Evolutionary conservation across 2,888 invertebrate genomes (phyloP).

Genomic region (Meganola albula): DNA sequence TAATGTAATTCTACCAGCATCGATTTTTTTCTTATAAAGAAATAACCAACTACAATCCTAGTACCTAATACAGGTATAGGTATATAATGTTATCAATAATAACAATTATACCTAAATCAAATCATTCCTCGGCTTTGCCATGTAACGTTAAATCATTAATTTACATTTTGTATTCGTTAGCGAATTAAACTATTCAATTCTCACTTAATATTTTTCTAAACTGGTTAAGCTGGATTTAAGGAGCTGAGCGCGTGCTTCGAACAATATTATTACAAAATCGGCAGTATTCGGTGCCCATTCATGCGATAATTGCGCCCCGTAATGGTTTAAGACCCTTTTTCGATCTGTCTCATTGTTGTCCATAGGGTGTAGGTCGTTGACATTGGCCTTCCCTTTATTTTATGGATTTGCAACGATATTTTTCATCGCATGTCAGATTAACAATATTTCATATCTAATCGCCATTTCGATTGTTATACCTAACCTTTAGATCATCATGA

Average conservation of each 20-base stretch:
- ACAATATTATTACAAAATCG: constrained; percentile 45
- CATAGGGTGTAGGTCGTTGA: constrained; percentile 71
- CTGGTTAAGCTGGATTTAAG: constrained; percentile 34
- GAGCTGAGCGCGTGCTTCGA: constrained; percentile 38
- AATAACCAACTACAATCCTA: too few relatives aligned
- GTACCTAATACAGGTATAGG: too few relatives aligned
- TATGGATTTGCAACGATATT: constrained; percentile 62
- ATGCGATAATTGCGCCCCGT: constrained; percentile 61
- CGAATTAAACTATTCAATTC: constrained; percentile 19
- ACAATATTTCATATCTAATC: constrained; percentile 61
- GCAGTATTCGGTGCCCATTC: constrained; percentile 54
- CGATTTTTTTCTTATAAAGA: too few relatives aligned
- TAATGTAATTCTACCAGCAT: too few relatives aligned
- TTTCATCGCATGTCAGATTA: constrained; percentile 62
- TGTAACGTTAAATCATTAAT: too few relatives aligned
- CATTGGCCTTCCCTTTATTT: constrained; percentile 67
- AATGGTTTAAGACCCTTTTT: constrained; percentile 67
- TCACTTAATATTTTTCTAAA: constrained; percentile 24
- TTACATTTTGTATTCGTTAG: constrained; percentile 13
- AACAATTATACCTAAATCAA: too few relatives aligned
- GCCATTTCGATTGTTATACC: constrained; percentile 38
- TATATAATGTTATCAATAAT: too few relatives aligned
- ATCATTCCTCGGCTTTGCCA: too few relatives aligned
- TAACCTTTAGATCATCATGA: constrained; percentile 13
- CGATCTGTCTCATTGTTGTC: constrained; percentile 61